Base-by-base conservation (phyloP, 2,888 invertebrate species). In the Pheosia tremula region DNA sequence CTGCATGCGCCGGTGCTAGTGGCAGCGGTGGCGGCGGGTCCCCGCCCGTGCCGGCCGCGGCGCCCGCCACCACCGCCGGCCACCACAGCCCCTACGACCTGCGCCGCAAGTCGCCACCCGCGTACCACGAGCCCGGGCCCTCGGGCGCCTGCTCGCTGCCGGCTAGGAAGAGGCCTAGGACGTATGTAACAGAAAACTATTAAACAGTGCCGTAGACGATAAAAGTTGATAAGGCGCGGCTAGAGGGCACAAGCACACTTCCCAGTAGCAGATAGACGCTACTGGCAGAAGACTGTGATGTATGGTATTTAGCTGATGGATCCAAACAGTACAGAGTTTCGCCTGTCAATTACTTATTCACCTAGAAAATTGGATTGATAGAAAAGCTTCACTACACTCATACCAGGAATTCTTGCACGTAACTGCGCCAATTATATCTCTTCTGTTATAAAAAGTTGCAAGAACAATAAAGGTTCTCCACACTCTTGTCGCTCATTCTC, bases 81-180 rank as follows among this genome's bases (percentile, higher is more conserved):
- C 98, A 98, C 89, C 97, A 97, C 87, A 97, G 98, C 72, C 98
- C 98, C 3, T 98, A 98, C 86, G 98, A 98, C 88, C 94, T 98
- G 83, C 95, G 98, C 68, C 95, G 98, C 78, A 98, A 98, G 91
- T 97, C 96, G 72, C 97, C 94, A 71, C 92, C 97, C 56, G 96
- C 96, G 56, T 96, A 96, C 84, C 95, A 96, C 74, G 96, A 96
- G 74, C 96, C 96, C 61, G 96, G 96, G 66, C 96, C 96, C 39
- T 93, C 92, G 54, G 92, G 93, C 65, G 66, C 92, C 52, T 95
- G 95, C 96, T 85, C 97, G 94, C 94, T 97, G 86, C 97, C 97
- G 50, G 97, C 98, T 58, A 95, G 98, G 79, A 98, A 98, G 87
- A 95, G 98, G 82, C 97, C 97, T 55, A 94, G 97, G 74, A 95